A percentile compares a stretch with the other conserved stretches of the same genome.
phyloP scores from a whole-genome alignment of 2,888 invertebrate species.

The Drosophila koepferae region DNA sequence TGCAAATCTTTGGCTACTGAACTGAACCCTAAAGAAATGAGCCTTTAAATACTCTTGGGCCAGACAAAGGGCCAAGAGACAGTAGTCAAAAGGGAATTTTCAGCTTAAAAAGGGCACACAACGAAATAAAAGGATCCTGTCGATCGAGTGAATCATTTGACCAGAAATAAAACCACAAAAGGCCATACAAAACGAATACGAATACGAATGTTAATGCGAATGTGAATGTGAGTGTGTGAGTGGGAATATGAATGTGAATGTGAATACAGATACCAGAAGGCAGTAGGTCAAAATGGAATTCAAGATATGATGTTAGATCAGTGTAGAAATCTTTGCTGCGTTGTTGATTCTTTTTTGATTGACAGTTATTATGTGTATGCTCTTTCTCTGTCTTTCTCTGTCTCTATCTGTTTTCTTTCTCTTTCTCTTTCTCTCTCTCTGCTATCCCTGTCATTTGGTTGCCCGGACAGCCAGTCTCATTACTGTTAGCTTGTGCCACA shows the following conservation, averaged over 20 bases:
- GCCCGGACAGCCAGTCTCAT: slow-evolving; percentile 62
- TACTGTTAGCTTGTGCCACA: slow-evolving; percentile 36
- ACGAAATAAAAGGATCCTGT: slow-evolving; percentile 40
- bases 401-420: background rate
- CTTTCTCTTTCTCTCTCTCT: background rate
- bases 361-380: slow-evolving; percentile 61
- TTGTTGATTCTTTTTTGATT: slow-evolving; percentile 71
- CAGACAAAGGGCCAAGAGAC: slow-evolving; percentile 55
- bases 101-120: slow-evolving; percentile 68
- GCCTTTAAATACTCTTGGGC: slow-evolving; percentile 66
- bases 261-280: slow-evolving; percentile 15
- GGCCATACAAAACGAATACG: slow-evolving; percentile 22
- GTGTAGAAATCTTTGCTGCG: slow-evolving; percentile 45
- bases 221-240: background rate
- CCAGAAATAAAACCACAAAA: slow-evolving; percentile 82
- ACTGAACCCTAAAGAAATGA: slow-evolving; percentile 34
- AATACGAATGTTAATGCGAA: background rate
- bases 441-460: slow-evolving; percentile 30
- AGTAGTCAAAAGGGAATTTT: slow-evolving; percentile 73
- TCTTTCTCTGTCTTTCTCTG: background rate
- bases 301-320: slow-evolving; percentile 27
- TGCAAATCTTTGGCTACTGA: slow-evolving; percentile 63
- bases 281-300: slow-evolving; percentile 16
- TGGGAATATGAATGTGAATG: slow-evolving; percentile 10
- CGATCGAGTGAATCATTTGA: slow-evolving; percentile 77